Evolutionary conservation across 2,888 invertebrate genomes (phyloP).

Genomic region (Octodonta nipae): DNA sequence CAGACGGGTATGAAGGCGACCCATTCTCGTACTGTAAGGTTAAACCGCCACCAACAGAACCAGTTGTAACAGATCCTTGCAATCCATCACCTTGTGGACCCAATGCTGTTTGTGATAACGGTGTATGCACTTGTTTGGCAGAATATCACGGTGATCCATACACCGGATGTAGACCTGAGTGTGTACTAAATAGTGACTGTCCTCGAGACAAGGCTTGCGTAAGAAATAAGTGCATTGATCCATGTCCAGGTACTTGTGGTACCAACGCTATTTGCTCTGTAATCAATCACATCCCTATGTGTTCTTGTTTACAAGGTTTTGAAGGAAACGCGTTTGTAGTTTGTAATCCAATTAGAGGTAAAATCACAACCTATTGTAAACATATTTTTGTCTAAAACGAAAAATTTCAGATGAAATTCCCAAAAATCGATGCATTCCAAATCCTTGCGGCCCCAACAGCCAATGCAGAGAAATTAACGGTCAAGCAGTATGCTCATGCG

Average conservation of each 20-base stretch:
- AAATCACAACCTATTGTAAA: conserved; percentile 1
- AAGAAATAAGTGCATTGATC: conserved; percentile 60
- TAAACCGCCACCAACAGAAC: conserved; percentile 30
- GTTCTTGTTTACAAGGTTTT: conserved; percentile 55
- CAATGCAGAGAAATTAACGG: conserved; percentile 43
- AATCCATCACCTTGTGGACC: conserved; percentile 52
- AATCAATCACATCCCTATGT: conserved; percentile 65
- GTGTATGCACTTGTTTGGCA: conserved; percentile 55
- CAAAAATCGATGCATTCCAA: conserved; percentile 50
- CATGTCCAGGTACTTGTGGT: conserved; percentile 69
- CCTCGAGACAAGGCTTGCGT: conserved; percentile 54
- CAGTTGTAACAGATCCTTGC: conserved; percentile 34
- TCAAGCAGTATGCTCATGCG: conserved; percentile 59
- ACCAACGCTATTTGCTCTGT: conserved; percentile 60
- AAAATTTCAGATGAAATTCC: conserved; percentile 27
- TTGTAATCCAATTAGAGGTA: conserved; percentile 44
- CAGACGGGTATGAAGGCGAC: conserved; percentile 47
- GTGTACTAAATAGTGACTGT: conserved; percentile 64
- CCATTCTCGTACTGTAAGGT: conserved; percentile 45
- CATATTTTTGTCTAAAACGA: conserved; percentile 8
- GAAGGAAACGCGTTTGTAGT: conserved; percentile 59
- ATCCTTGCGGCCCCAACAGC: conserved; percentile 70
- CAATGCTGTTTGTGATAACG: conserved; percentile 56
- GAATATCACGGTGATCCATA: conserved; percentile 70
- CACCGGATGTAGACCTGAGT: conserved; percentile 65